Evolutionary conservation across 2,888 invertebrate genomes (phyloP).

Genomic region (Ectobius pallidus): DNA sequence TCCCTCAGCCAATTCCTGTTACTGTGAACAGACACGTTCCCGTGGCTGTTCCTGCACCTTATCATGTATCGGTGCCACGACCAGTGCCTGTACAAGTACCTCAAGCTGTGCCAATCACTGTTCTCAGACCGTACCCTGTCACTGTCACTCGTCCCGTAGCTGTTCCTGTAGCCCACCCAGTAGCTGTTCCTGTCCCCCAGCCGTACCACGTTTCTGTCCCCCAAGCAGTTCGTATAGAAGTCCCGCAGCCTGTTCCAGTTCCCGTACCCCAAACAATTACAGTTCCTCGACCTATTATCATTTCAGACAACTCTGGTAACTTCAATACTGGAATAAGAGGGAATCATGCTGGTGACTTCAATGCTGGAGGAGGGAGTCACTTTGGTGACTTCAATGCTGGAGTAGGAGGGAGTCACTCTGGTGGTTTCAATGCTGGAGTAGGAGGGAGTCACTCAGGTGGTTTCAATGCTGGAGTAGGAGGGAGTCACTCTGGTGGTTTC

Average conservation of each 20-base stretch:
- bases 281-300: not conserved
- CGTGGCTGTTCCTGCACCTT: slow-evolving; percentile 6
- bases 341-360: too few relatives aligned
- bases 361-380: too few relatives aligned
- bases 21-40: slow-evolving; percentile 8
- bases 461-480: too few relatives aligned
- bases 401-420: too few relatives aligned
- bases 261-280: not conserved
- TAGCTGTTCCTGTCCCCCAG: not conserved
- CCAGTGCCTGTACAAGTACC: not conserved
- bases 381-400: too few relatives aligned
- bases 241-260: not conserved
- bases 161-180: slow-evolving; percentile 7
- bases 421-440: too few relatives aligned
- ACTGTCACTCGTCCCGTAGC: not conserved
- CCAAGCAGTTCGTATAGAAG: too few relatives aligned
- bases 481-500: too few relatives aligned
- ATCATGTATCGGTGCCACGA: not conserved
- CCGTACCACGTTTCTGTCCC: slow-evolving; percentile 1
- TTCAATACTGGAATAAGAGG: too few relatives aligned
- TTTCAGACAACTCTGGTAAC: too few relatives aligned
- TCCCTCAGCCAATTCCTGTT: slow-evolving; percentile 15
- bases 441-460: too few relatives aligned
- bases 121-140: slow-evolving; percentile 3
- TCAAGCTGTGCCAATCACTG: not conserved